Conservation (phyloP, 1,140 invertebrate species). For the Aphidius gifuensis region DNA sequence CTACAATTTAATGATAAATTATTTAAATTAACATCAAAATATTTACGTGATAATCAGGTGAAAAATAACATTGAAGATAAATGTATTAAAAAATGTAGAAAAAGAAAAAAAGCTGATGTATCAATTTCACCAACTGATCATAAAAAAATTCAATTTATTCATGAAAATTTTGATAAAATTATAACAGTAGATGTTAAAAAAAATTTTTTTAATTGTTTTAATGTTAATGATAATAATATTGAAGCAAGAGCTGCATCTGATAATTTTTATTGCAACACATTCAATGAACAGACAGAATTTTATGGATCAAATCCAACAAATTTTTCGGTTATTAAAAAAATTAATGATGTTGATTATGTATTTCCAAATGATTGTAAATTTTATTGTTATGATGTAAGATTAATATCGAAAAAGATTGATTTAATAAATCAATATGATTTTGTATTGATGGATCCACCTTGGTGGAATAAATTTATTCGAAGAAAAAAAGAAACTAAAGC, state of each 20-base stretch:
- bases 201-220: constrained; percentile 29
- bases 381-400: constrained; percentile 52
- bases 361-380: constrained; percentile 53
- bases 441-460: constrained; percentile 86
- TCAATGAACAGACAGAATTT: constrained; percentile 32
- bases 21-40: constrained; percentile 43
- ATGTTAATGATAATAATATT: constrained; percentile 43
- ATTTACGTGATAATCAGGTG: constrained; percentile 37
- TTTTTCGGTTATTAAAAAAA: constrained; percentile 34
- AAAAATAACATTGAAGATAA: not conserved
- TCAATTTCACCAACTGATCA: not conserved
- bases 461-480: constrained; percentile 90
- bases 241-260: constrained; percentile 39
- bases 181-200: constrained; percentile 18
- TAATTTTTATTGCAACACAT: constrained; percentile 39
- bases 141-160: constrained; percentile 15
- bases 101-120: constrained; percentile 4
- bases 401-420: constrained; percentile 42
- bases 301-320: constrained; percentile 42
- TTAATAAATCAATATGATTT: constrained; percentile 65
- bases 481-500: constrained; percentile 68
- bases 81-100: constrained; percentile 24
- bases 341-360: constrained; percentile 43
- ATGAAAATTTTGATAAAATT: not conserved
- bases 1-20: constrained; percentile 37